Evolutionary conservation across 2,888 invertebrate species (phyloP).

Genomic region (Acrobasis suavella): DNA sequence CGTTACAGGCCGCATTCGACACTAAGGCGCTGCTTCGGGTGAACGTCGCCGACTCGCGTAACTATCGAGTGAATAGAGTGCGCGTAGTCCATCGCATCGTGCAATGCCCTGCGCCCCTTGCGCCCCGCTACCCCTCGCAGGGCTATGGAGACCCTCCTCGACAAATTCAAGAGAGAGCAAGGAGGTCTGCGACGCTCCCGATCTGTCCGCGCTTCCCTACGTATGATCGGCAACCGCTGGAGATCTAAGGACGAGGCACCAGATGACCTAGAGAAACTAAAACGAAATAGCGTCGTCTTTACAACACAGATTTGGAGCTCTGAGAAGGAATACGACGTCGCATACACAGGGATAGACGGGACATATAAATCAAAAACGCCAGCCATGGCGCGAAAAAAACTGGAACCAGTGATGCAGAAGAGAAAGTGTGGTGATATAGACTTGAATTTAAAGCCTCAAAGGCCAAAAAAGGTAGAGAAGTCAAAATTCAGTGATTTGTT

Average conservation of each 20-base stretch:
- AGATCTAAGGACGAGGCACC: constrained; percentile 72
- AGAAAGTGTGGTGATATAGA: constrained; percentile 74
- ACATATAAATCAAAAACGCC: constrained; percentile 75
- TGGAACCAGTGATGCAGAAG: constrained; percentile 57
- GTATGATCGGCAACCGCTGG: constrained; percentile 85
- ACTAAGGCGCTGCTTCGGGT: constrained; percentile 69
- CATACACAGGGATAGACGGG: constrained; percentile 73
- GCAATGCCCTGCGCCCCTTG: constrained; percentile 74
- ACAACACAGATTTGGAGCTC: constrained; percentile 65
- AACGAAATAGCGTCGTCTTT: constrained; percentile 65
- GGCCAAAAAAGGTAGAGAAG: constrained; percentile 67
- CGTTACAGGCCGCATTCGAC: constrained; percentile 68
- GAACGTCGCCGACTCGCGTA: constrained; percentile 78
- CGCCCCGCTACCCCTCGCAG: constrained; percentile 65
- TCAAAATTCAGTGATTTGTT: constrained; percentile 75
- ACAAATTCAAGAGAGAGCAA: constrained; percentile 77
- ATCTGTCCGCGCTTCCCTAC: constrained; percentile 87
- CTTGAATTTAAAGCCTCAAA: constrained; percentile 65
- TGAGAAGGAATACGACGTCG: constrained; percentile 69
- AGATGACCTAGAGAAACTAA: constrained; percentile 60
- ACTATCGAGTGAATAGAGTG: constrained; percentile 77
- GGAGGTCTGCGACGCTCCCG: constrained; percentile 83
- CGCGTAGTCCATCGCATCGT: constrained; percentile 75
- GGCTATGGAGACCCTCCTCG: constrained; percentile 81
- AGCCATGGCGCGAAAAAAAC: constrained; percentile 70